Evolutionary conservation across 2,113 vertebrate genomes (phyloP).

Genomic region (Pan troglodytes): NHGRI_mPanTro3-v2.1_pri NC_072398.2:155124501-155125000

Average conservation of each 20-base stretch:
- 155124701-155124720: neutral
- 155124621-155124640: neutral
- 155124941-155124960: neutral
- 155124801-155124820: neutral
- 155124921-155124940: neutral
- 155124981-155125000: neutral
- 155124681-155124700: neutral
- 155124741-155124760: too few relatives aligned
- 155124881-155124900: neutral
- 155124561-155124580: neutral
- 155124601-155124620: neutral
- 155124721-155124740: too few relatives aligned
- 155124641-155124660: neutral
- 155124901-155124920: neutral
- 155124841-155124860: neutral
- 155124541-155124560: neutral
- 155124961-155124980: neutral
- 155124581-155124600: neutral
- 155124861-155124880: neutral
- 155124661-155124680: neutral
- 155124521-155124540: neutral
- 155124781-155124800: neutral
- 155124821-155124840: neutral
- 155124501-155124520: neutral
- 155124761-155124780: too few relatives aligned